These are phyloP conservation scores for Eupithecia pulchellata DNA, from an alignment of 2,888 invertebrate species.

Conservation along the genomic window DNA sequence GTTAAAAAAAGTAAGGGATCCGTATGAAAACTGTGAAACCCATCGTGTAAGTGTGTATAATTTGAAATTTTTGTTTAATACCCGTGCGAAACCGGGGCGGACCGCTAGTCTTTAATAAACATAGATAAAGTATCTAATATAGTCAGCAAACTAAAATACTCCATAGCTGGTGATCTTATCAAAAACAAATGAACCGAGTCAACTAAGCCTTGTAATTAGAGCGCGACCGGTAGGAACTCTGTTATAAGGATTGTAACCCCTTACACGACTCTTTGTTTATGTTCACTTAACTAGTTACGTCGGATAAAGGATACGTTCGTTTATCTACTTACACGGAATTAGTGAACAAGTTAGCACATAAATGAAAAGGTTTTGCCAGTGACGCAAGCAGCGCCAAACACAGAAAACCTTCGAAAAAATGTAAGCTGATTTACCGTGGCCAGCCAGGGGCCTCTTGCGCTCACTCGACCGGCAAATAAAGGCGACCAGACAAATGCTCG, in stretches of 20 bases:
- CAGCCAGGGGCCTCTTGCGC: constrained; percentile 70
- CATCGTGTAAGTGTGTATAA: too few relatives aligned
- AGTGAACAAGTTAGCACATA: constrained; percentile 63
- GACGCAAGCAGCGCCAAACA: constrained; percentile 78
- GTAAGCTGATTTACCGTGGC: constrained; percentile 83
- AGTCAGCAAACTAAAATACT: neutral
- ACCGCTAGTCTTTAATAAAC: neutral
- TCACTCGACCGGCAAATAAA: constrained; percentile 82
- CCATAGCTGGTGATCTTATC: neutral
- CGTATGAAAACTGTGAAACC: too few relatives aligned
- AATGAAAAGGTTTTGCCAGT: constrained; percentile 73
- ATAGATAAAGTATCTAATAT: neutral
- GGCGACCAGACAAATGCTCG: constrained; percentile 83
- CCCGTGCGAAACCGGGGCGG: too few relatives aligned
- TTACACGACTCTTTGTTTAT: constrained; percentile 32
- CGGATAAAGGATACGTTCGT: constrained; percentile 30
- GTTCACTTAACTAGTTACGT: constrained; percentile 32
- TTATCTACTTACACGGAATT: constrained; percentile 48
- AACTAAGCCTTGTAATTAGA: constrained; percentile 18
- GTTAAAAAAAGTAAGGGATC: too few relatives aligned
- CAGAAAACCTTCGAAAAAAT: constrained; percentile 83
- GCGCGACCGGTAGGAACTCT: constrained; percentile 15
- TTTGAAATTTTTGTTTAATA: too few relatives aligned
- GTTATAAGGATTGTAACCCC: constrained; percentile 14
- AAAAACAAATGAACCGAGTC: neutral